Percentiles rank a stretch among this genome's conserved stretches.
Evolutionary conservation across 1,140 invertebrate genomes (phyloP).

Genomic region (Helicoverpa armigera): DNA sequence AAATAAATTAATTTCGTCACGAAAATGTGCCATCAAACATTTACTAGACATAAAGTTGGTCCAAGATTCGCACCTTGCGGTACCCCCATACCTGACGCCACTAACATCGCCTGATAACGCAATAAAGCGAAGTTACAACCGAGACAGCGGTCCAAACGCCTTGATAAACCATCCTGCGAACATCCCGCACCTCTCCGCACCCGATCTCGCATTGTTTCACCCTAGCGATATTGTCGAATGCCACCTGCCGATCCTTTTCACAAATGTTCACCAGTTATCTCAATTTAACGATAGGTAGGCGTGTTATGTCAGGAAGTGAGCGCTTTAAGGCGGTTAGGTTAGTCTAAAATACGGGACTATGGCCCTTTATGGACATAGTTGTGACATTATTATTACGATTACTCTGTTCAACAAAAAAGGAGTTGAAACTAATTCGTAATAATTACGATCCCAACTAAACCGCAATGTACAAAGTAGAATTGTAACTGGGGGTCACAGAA

Average conservation of each 20-base stretch:
- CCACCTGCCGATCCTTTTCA: constrained; percentile 38
- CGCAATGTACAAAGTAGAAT: constrained; percentile 28
- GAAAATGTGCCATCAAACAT: constrained; percentile 9
- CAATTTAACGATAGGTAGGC: constrained; percentile 38
- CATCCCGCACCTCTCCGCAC: constrained; percentile 32
- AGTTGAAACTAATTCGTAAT: neutral
- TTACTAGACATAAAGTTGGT: constrained; percentile 21
- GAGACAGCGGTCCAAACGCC: constrained; percentile 31
- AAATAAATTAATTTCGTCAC: constrained; percentile 21
- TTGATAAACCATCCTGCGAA: constrained; percentile 47
- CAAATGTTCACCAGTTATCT: constrained; percentile 45
- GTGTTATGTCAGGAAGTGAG: constrained; percentile 35
- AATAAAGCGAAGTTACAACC: constrained; percentile 50
- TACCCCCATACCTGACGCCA: constrained; percentile 18
- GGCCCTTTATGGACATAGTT: neutral
- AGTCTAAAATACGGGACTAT: neutral
- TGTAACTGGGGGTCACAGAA: constrained; percentile 22
- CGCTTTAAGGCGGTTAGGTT: constrained; percentile 13
- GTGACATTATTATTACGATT: neutral
- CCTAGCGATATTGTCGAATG: constrained; percentile 47
- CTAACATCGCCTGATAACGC: constrained; percentile 45
- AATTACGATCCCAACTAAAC: constrained; percentile 2
- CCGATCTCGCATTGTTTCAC: constrained; percentile 50
- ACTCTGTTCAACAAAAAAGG: too few species aligned
- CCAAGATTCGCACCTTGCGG: constrained; percentile 37